A percentile compares a stretch with the other conserved stretches of the same genome.
phyloP scores from a whole-genome alignment of 53 echinoderm and acorn worm genomes.

The Luidia sarsii region DNA sequence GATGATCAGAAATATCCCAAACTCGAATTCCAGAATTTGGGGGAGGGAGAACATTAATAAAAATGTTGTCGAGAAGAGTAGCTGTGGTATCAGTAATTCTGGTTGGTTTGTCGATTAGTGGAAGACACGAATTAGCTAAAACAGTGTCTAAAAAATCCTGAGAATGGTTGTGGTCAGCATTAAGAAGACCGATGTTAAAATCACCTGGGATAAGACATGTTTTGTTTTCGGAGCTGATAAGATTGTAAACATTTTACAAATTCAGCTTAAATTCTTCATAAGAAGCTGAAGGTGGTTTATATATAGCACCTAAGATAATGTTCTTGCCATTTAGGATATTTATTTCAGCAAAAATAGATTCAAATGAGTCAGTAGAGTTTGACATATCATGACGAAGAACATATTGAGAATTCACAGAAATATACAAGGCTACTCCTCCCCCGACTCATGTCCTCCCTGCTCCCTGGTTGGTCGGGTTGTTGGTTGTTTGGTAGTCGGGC shows the following conservation, averaged over 20 bases:
- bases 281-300: background rate
- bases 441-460: background rate
- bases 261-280: background rate
- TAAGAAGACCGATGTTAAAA: background rate
- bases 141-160: background rate
- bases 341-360: constrained; percentile 9
- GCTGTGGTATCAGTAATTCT: background rate
- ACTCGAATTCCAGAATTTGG: background rate
- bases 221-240: background rate
- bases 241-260: background rate
- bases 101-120: too few species aligned
- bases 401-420: background rate
- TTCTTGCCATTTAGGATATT: background rate
- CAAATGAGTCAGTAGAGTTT: background rate
- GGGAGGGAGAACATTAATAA: background rate
- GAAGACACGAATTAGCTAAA: background rate
- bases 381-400: background rate
- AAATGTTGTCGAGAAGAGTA: background rate
- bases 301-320: background rate
- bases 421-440: constrained; percentile 9
- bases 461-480: too few species aligned
- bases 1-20: too few species aligned
- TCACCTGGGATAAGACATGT: background rate
- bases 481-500: too few species aligned
- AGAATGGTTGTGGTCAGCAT: background rate